Percentiles rank a stretch among this genome's conserved stretches.
Conservation (phyloP, 2,113 vertebrate genomes). For the Erinaceus europaeus region DNA sequence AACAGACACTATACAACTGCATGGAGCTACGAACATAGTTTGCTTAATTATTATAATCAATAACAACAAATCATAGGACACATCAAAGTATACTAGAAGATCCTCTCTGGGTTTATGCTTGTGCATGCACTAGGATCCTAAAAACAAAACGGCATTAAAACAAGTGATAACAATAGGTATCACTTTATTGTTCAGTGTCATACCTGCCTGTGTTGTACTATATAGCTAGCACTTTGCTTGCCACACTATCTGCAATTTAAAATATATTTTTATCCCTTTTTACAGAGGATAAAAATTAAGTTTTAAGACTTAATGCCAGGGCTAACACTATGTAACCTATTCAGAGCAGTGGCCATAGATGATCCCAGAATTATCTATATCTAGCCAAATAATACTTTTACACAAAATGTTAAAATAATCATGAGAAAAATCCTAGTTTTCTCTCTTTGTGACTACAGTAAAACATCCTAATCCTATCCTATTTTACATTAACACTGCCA, state of each 20-base stretch:
- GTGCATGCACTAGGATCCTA: not conserved
- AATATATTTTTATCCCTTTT: not conserved
- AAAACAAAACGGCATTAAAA: not conserved
- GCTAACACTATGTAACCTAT: not conserved
- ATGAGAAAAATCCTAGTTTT: conserved; percentile 22
- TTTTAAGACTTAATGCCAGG: not conserved
- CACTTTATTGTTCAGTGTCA: not conserved
- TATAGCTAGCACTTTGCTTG: not conserved
- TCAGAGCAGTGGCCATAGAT: not conserved
- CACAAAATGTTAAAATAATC: conserved; percentile 8
- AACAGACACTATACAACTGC: not conserved
- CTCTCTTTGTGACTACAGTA: not conserved
- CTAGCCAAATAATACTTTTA: not conserved
- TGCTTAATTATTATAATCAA: not conserved
- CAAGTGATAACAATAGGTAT: not conserved
- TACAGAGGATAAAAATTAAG: not conserved
- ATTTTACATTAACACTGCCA: not conserved
- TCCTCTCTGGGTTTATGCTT: not conserved
- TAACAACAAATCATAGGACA: not conserved
- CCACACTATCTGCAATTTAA: not conserved
- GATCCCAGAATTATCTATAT: not conserved
- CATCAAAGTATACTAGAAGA: not conserved
- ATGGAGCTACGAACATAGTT: not conserved
- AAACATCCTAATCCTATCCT: not conserved
- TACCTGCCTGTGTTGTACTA: not conserved